Evolutionary conservation across 92 coral and sea anemone species (phyloP).

Genomic region (Heliopora coerulea): DNA sequence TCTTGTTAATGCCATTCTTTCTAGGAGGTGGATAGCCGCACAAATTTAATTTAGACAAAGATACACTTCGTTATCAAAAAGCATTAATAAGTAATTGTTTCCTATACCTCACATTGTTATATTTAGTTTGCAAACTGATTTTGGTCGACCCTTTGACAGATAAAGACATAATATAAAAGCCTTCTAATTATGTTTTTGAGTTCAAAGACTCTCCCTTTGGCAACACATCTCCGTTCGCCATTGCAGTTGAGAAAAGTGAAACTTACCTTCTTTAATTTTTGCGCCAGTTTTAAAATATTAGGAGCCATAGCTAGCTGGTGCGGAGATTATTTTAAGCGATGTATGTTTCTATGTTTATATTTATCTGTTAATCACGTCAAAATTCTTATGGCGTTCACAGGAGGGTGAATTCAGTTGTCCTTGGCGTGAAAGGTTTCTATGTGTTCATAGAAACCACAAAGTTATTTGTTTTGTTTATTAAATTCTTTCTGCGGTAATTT

Average conservation of each 20-base stretch:
- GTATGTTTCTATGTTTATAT: not conserved
- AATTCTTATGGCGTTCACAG: not conserved
- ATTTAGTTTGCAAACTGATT: not conserved
- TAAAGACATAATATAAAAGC: not conserved
- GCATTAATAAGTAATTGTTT: constrained; percentile 28
- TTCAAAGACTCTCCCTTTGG: not conserved
- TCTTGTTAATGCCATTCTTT: not conserved
- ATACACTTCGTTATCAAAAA: constrained; percentile 17
- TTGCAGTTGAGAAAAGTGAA: not conserved
- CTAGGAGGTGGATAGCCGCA: constrained; percentile 6
- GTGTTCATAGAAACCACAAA: not conserved
- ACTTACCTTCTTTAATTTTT: not conserved
- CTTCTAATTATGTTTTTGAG: not conserved
- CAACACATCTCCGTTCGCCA: not conserved
- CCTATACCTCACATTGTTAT: not conserved
- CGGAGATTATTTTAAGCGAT: not conserved
- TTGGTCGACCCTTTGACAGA: not conserved
- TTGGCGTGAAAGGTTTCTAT: not conserved
- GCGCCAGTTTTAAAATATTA: not conserved
- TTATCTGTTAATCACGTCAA: not conserved
- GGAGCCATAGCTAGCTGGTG: not conserved
- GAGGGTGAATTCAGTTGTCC: not conserved
- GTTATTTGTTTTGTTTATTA: constrained; percentile 32
- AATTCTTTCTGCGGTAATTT: constrained; percentile 21
- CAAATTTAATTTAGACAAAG: constrained; percentile 34